These are phyloP conservation scores for Hemibagrus wyckioides DNA, from an alignment of 2,113 vertebrate species.

Conservation along the genomic window DNA sequence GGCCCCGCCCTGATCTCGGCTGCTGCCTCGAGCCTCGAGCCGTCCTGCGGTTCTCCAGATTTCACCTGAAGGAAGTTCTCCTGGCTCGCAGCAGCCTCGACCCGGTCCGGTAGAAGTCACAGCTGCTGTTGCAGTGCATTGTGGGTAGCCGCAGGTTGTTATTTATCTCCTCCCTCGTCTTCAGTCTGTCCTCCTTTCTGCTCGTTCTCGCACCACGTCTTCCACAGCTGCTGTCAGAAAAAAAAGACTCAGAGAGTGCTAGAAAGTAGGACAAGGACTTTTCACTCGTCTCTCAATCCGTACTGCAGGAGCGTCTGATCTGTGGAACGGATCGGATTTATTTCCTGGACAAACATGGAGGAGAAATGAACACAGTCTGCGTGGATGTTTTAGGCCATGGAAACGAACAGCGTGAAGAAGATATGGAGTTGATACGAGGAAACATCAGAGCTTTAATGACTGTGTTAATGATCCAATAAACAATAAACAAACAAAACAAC, in stretches of 20 bases:
- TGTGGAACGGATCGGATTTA: not conserved
- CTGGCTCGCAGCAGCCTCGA: not conserved
- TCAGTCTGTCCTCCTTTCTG: slow-evolving; percentile 29
- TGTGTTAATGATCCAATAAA: not conserved
- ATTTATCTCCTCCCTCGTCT: not conserved
- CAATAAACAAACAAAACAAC: not conserved
- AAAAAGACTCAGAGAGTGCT: not conserved
- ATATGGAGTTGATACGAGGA: no score
- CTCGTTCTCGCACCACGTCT: not conserved
- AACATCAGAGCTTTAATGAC: not conserved
- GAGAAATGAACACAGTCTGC: not conserved
- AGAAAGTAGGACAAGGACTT: slow-evolving; percentile 34
- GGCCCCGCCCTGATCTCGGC: not conserved
- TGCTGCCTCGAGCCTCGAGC: not conserved
- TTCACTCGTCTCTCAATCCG: not conserved
- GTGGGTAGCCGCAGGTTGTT: not conserved
- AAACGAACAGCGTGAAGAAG: not conserved
- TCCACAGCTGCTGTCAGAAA: not conserved
- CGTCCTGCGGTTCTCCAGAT: not conserved
- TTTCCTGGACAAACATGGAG: not conserved
- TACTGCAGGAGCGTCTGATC: not conserved
- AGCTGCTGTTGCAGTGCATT: slow-evolving; percentile 12
- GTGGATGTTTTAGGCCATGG: not conserved
- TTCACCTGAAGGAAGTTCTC: not conserved
- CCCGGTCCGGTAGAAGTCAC: not conserved